Evolutionary conservation across 2,113 vertebrate genomes (phyloP).

Genomic region (Gallinago media): DNA sequence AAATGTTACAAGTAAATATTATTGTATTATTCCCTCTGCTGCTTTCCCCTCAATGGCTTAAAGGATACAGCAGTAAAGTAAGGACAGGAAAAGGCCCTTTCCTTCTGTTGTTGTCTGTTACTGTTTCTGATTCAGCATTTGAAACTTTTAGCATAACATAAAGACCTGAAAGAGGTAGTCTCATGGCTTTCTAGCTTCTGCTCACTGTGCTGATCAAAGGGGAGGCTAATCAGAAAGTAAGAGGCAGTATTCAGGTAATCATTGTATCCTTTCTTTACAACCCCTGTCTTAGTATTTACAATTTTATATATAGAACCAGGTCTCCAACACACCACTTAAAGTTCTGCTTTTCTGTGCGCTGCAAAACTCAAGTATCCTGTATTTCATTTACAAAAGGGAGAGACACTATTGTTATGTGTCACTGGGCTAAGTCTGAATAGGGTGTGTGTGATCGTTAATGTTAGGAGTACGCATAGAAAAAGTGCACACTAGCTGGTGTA

Average conservation of each 20-base stretch:
- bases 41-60: not conserved
- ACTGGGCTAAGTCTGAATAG: not conserved
- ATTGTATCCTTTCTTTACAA: not conserved
- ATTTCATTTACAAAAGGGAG: not conserved
- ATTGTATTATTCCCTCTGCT: not conserved
- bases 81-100: not conserved
- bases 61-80: not conserved
- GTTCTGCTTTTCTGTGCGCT: not conserved
- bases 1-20: not conserved
- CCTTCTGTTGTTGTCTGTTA: not conserved
- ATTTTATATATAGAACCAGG: not conserved
- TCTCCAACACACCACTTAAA: not conserved
- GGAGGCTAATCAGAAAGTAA: not conserved
- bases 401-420: not conserved
- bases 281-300: not conserved
- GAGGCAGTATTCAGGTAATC: too few species aligned
- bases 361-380: not conserved
- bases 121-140: not conserved
- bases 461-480: not conserved
- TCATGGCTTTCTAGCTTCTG: not conserved
- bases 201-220: not conserved
- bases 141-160: not conserved
- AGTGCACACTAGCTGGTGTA: not conserved
- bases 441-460: not conserved
- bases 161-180: not conserved